These are phyloP conservation scores for Hydrochoerus hydrochaeris DNA, from an alignment of 2,113 vertebrate species.

Conservation along the genomic window DNA sequence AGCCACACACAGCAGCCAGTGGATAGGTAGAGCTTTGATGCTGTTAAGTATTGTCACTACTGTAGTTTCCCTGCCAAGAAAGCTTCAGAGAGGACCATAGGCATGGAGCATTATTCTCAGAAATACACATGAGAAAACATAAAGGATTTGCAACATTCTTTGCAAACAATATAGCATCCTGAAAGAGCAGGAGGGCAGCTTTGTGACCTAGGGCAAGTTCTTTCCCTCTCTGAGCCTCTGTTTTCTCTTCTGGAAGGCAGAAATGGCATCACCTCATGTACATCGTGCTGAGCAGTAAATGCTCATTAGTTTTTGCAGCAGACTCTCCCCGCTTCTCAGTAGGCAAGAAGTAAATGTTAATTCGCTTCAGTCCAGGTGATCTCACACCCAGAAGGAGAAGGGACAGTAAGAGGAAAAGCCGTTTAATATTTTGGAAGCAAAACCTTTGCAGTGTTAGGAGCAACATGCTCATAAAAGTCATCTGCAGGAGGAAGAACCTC, in stretches of 20 bases:
- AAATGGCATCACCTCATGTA: neutral
- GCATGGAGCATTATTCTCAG: neutral
- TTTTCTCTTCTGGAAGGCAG: neutral
- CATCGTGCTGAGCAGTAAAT: neutral
- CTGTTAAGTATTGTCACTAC: neutral
- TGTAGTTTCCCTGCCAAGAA: conserved; percentile 29
- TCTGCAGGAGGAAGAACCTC: neutral
- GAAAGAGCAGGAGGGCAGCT: neutral
- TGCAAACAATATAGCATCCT: neutral
- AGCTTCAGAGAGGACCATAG: neutral
- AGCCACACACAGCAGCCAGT: conserved; percentile 52
- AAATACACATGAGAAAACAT: neutral
- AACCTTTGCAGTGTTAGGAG: neutral
- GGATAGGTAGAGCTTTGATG: conserved; percentile 64
- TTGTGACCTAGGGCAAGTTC: neutral
- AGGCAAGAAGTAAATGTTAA: neutral
- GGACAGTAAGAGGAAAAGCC: neutral
- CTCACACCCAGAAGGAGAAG: neutral
- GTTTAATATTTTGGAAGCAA: neutral
- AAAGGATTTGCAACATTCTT: neutral
- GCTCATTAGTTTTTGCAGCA: neutral
- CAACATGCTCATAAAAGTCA: neutral
- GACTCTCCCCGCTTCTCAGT: neutral
- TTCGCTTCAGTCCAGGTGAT: neutral
- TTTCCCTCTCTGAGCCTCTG: neutral